Conservation (phyloP, 2,888 invertebrate species). For the Argyresthia albistria region DNA sequence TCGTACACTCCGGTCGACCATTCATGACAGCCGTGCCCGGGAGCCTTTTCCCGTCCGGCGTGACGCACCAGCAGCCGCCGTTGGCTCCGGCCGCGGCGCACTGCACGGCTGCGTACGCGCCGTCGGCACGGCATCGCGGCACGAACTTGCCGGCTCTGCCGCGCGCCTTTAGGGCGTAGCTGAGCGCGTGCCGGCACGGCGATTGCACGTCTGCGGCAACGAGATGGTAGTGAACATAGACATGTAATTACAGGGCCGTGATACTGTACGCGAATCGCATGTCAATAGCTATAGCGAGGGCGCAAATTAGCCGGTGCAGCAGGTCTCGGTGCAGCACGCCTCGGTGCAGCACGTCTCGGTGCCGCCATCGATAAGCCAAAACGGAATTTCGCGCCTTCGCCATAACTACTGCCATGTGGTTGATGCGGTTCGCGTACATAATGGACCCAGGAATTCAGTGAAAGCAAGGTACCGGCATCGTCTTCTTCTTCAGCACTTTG, state of each 20-base stretch:
- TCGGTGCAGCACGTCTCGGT: no score
- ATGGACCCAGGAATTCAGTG: no score
- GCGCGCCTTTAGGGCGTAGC: slow-evolving; percentile 49
- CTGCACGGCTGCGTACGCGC: slow-evolving; percentile 88
- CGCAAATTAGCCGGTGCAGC: neutral
- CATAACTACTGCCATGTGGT: no score
- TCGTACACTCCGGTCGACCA: slow-evolving; percentile 78
- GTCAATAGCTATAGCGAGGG: no score
- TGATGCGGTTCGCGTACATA: no score
- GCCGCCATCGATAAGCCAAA: no score
- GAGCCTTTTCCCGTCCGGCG: slow-evolving; percentile 85
- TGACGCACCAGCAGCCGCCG: slow-evolving; percentile 93
- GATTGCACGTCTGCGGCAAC: slow-evolving; percentile 49
- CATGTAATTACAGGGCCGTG: no score
- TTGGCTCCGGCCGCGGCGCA: slow-evolving; percentile 79
- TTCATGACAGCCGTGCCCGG: slow-evolving; percentile 84
- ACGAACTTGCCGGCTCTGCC: slow-evolving; percentile 72
- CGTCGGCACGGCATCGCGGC: slow-evolving; percentile 87
- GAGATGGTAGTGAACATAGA: neutral
- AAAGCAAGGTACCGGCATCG: no score
- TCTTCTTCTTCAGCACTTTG: no score
- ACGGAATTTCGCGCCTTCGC: no score
- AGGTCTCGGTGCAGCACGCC: neutral
- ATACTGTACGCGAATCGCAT: no score
- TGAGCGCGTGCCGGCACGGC: slow-evolving; percentile 59